Base-by-base conservation (phyloP, 64 coral and sea anemone species). In the Pocillopora damicornis region DNA sequence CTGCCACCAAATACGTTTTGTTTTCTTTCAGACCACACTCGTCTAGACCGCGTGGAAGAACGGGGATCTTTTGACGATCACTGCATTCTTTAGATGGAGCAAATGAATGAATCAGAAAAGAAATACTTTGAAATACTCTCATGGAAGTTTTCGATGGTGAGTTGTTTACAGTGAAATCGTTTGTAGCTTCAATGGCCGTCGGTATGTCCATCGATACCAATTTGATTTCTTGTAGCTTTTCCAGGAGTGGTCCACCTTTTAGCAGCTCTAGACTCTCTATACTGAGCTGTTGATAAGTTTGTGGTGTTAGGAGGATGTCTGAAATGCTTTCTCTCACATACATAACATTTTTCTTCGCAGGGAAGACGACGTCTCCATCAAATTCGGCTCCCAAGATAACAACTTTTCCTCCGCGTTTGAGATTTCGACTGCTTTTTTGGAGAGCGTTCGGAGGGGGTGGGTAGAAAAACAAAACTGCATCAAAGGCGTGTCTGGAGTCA, bases 1-100 rank as follows among this genome's bases (percentile, higher is more conserved):
- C 94, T 13, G 89, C 87, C 8, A 95, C 69, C 45, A 95, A 13
- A 36, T 95, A 95, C 0, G 89, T 80, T 26, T 75, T 80, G 68
- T 92, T 68, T 30, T 75, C 76, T 75, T 86, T 95, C 56, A 95
- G 35, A 5, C 89, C 86, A 42, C 63, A 73, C 5, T 86, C 71
- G 45, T 92, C 90, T 14, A 95, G 61, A 13, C 91, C 79, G 35
- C 37, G 5, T 0, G 58, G 45, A 13, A 62, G 15, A 1, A 90
- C 15, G 74, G 79, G 68, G 5, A 90, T 82, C 35, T 38, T 34
- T 14, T 88, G 30, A 63, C 77, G 80, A 11, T 64, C 12, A 35
- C 0, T 37, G 1, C 57, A 36, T 6, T 51, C 35, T 62, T 30
- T 11, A 78, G 15, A 22, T 64, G 58, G 36, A 23, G 63, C 5